phyloP scores from a whole-genome alignment of 2,113 vertebrate species.

The Caranx ignobilis region DNA sequence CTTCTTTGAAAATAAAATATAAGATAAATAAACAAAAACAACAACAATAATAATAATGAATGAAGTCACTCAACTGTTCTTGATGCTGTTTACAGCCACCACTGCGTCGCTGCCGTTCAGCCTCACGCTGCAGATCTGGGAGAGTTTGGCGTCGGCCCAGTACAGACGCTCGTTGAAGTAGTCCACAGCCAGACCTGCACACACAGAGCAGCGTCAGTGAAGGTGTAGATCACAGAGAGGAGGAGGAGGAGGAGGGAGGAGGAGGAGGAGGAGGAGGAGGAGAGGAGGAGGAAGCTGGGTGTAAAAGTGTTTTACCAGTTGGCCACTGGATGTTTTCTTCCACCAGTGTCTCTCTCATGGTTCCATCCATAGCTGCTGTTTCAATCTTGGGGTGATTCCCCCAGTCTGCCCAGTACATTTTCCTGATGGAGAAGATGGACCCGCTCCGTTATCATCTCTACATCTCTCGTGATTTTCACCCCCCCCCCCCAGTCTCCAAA shows the following conservation, averaged over 20 bases:
- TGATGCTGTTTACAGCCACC: conserved; percentile 88
- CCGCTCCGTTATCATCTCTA: background rate
- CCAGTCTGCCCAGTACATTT: conserved; percentile 99
- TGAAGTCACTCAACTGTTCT: conserved; percentile 86
- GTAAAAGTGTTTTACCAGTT: conserved; percentile 83
- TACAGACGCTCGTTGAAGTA: conserved; percentile 97
- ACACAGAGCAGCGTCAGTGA: background rate
- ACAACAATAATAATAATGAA: too few relatives aligned
- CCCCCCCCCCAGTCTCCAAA: background rate
- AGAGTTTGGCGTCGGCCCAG: conserved; percentile 97
- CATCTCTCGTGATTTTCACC: background rate
- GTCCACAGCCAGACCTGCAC: conserved; percentile 92
- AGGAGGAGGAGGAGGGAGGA: background rate
- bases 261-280: background rate
- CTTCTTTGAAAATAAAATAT: too few relatives aligned
- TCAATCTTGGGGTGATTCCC: conserved; percentile 98
- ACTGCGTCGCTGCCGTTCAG: conserved; percentile 93
- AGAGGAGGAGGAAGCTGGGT: background rate
- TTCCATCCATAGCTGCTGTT: conserved; percentile 96
- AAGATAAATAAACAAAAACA: too few relatives aligned
- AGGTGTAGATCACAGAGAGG: background rate
- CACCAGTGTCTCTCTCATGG: conserved; percentile 92
- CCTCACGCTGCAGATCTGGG: conserved; percentile 92
- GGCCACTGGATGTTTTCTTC: conserved; percentile 98
- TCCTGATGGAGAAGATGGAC: conserved; percentile 78